These are phyloP conservation scores for Echiichthys vipera DNA, from an alignment of 2,797 vertebrate species.

Conservation along the genomic window DNA sequence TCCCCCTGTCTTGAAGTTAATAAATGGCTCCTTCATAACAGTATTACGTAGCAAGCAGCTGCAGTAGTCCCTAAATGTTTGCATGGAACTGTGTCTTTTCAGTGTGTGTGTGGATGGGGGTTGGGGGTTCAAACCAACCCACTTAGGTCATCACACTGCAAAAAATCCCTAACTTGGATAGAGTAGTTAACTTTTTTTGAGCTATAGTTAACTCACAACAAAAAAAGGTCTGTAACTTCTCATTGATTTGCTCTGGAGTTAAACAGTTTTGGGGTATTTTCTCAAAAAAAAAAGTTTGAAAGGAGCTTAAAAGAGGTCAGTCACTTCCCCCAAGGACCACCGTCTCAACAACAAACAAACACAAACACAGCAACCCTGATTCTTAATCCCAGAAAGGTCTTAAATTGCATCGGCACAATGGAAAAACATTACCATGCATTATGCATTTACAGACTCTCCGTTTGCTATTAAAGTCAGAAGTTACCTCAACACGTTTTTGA, in stretches of 20 bases:
- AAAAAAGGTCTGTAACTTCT: background rate
- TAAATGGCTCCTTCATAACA: background rate
- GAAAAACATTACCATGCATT: background rate
- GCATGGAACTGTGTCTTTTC: background rate
- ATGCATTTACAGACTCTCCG: background rate
- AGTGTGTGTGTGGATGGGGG: conserved; percentile 29
- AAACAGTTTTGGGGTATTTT: background rate
- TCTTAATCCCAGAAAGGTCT: background rate
- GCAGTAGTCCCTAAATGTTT: background rate
- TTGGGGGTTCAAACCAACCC: conserved; percentile 24
- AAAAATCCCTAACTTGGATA: background rate
- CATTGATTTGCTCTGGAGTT: background rate
- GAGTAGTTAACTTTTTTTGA: background rate
- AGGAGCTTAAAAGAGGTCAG: background rate
- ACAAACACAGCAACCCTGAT: background rate
- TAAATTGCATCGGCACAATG: background rate
- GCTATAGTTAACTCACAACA: background rate
- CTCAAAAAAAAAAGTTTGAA: background rate
- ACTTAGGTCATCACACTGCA: conserved; percentile 25
- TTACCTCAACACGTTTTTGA: background rate
- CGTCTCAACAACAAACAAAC: background rate
- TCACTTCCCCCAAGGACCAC: fast-evolving
- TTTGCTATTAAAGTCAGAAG: background rate
- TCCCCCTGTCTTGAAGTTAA: too few relatives aligned
- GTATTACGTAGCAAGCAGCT: background rate